Percentiles rank a stretch among this genome's conserved stretches.
These are phyloP conservation scores for Creontiades dilutus DNA, from an alignment of 2,888 invertebrate species.

Conservation along the genomic window DNA sequence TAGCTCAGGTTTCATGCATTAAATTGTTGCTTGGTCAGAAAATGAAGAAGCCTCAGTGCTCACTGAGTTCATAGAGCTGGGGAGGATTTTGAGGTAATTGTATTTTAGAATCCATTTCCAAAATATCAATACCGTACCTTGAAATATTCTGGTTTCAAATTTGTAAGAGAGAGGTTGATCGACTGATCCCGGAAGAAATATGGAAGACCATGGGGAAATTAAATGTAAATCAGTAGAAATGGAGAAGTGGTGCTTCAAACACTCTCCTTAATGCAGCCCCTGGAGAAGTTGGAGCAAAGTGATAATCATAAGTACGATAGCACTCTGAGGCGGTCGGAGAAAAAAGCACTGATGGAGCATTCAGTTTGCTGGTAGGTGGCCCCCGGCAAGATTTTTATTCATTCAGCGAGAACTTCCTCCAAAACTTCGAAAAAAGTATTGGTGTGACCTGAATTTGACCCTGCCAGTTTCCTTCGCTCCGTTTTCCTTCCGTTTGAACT, in stretches of 20 bases:
- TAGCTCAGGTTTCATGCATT: no score
- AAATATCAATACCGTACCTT: no score
- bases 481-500: conserved; percentile 62
- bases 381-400: conserved; percentile 66
- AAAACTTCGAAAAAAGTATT: conserved; percentile 67
- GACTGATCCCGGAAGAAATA: no score
- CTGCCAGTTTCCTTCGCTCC: conserved; percentile 26
- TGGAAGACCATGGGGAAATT: neutral
- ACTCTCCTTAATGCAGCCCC: conserved; percentile 32
- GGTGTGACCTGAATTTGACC: conserved; percentile 71
- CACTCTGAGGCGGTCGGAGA: neutral
- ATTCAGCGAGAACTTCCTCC: conserved; percentile 55
- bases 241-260: neutral
- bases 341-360: conserved; percentile 60
- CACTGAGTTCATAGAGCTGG: no score
- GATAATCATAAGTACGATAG: conserved; percentile 58
- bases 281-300: conserved; percentile 43
- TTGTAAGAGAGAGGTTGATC: no score
- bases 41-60: no score
- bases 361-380: conserved; percentile 54
- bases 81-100: no score
- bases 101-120: no score
- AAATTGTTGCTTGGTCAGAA: no score
- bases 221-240: conserved; percentile 44
- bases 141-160: no score